A percentile compares a stretch with the other conserved stretches of the same genome.
Conservation (phyloP, 2,888 invertebrate genomes). For the Aelia acuminata region DNA sequence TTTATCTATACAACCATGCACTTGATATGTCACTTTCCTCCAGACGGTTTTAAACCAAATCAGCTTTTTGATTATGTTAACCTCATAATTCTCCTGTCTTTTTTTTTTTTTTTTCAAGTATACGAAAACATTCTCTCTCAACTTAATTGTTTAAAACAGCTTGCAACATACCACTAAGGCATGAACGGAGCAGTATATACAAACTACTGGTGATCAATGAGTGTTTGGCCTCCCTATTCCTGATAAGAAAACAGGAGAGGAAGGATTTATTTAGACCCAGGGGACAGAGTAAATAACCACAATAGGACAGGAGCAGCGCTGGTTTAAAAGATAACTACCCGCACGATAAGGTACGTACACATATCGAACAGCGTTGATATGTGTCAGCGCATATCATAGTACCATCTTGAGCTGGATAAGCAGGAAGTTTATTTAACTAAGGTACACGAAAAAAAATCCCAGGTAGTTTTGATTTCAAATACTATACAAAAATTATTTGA, state of each 20-base stretch:
- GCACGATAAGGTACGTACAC: constrained; percentile 11
- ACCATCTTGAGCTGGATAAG: background rate
- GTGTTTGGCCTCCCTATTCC: constrained; percentile 4
- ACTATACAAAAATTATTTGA: too few relatives aligned
- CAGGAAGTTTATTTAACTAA: background rate
- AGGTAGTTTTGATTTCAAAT: too few relatives aligned
- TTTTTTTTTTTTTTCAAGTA: background rate
- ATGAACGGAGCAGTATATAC: background rate
- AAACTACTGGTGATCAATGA: constrained; percentile 24
- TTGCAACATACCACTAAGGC: background rate
- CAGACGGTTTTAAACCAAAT: too few relatives aligned
- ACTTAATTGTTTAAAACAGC: background rate
- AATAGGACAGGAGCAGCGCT: constrained; percentile 1
- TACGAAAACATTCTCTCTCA: background rate
- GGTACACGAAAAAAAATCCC: background rate
- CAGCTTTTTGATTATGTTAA: too few relatives aligned
- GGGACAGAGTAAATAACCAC: constrained; percentile 31
- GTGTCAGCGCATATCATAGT: background rate
- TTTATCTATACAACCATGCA: background rate
- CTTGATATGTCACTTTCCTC: background rate
- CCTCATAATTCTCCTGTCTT: too few relatives aligned
- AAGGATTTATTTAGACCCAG: constrained; percentile 40
- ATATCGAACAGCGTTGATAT: background rate
- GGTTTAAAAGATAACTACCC: constrained; percentile 40
- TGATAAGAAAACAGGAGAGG: constrained; percentile 31